These are phyloP conservation scores for Takifugu bimaculatus DNA, from an alignment of 2,113 vertebrate species.

Conservation along the genomic window DNA sequence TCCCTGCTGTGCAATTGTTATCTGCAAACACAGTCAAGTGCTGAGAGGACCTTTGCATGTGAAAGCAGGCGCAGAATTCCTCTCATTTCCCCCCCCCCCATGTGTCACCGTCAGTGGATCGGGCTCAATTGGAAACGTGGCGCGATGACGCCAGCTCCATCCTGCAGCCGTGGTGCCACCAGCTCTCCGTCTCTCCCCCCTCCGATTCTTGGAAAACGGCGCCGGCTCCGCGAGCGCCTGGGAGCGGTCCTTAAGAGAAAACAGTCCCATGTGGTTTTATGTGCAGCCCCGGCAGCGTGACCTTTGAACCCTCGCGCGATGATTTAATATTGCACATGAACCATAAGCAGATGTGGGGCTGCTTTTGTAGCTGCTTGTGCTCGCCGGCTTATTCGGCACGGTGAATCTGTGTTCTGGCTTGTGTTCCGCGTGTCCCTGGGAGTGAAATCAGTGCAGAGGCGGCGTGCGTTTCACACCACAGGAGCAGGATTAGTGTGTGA, in stretches of 20 bases:
- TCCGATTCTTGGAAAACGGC: slow-evolving; percentile 45
- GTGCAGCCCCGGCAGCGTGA: slow-evolving; percentile 58
- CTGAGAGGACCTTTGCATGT: slow-evolving; percentile 36
- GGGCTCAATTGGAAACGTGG: slow-evolving; percentile 26
- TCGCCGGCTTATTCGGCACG: slow-evolving; percentile 26
- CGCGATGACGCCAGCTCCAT: slow-evolving; percentile 26
- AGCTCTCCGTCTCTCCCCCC: slow-evolving; percentile 31
- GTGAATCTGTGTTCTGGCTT: slow-evolving; percentile 39
- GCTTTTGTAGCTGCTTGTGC: slow-evolving; percentile 50
- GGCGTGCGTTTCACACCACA: slow-evolving; percentile 56
- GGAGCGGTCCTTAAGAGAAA: slow-evolving; percentile 53
- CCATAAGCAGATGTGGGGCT: slow-evolving; percentile 26
- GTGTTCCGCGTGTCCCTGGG: slow-evolving; percentile 46
- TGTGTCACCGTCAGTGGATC: slow-evolving; percentile 43
- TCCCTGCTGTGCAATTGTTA: slow-evolving; percentile 52
- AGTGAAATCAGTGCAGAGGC: slow-evolving; percentile 59
- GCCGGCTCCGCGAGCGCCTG: slow-evolving; percentile 13
- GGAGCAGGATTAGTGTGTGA: slow-evolving; percentile 58
- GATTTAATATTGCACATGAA: slow-evolving; percentile 58
- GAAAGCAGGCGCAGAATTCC: slow-evolving; percentile 32
- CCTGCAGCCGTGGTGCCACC: slow-evolving; percentile 28
- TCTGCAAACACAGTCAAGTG: slow-evolving; percentile 49
- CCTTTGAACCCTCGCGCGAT: slow-evolving; percentile 61
- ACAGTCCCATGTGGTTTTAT: slow-evolving; percentile 55
- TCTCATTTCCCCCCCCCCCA: too few species aligned